Base-by-base conservation (phyloP, 2,113 vertebrate species). In the Chascanopsetta lugubris region DNA sequence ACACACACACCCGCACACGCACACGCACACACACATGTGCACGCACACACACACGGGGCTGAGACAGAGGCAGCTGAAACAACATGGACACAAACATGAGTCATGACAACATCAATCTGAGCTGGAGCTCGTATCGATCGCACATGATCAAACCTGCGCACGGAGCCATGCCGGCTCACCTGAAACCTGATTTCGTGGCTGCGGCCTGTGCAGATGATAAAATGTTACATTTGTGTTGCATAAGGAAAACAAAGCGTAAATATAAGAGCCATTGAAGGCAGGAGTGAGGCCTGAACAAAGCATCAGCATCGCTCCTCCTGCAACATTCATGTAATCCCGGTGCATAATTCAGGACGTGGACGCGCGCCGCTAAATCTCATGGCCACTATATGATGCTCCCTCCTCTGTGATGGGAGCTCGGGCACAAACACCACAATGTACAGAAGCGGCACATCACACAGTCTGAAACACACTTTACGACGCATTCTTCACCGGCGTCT, bases 331-430 rank as follows among this genome's bases (percentile, higher is more conserved):
- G 60, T 55, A 61, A 66, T 75, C 32, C 51, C 20, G 36, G 61
- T 88, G 36, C 89, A 90, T 89, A 83, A 88, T 89, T 87, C 65
- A 86, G 43, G 9, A 32, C 18, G 1, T 67, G 74, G 64, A 77
- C 48, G 20, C 65, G 54, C 46, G 59, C 49, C 65, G 54, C 63
- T 56, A 20, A 59, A 79, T 58, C 30, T 79, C 8, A n/a, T 47
- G 58, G 55, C 61, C 66, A 51, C 73, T 56, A 53, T 50, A 53
- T 43, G 25, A n/a, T n/a, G n/a, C n/a, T n/a, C n/a, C n/a, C 13
- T 61, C 54, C 47, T 51, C 27, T 30, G 40, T 54, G n/a, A 48
- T 27, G 15, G 57, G 11, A 60, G 57, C 26, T 30, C 4, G 0
- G 49, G 51, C 18, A 59, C n/a, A n/a, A n/a, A 49, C 36, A 38